Evolutionary conservation across 2,888 invertebrate genomes (phyloP), one percentile per base, ranked within the genome.

Genomic region (Stegana nigrithorax): DNA sequence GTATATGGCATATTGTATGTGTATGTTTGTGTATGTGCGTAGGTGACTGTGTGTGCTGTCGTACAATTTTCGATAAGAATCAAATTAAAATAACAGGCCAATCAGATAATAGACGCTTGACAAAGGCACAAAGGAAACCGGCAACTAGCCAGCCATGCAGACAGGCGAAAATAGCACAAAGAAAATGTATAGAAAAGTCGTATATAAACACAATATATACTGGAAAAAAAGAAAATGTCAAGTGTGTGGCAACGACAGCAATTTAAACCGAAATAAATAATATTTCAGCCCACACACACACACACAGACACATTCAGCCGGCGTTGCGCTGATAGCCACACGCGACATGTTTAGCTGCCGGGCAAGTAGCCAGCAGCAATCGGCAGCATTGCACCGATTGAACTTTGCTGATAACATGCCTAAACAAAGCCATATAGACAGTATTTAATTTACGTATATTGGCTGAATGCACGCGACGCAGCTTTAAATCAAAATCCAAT

Each of bases 41-140:
- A n/a, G n/a, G n/a, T n/a, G n/a, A n/a, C n/a, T n/a, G n/a, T n/a
- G n/a, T n/a, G n/a, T n/a, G n/a, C n/a, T n/a, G n/a, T n/a, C n/a
- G n/a, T n/a, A n/a, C n/a, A n/a, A n/a, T n/a, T n/a, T 45, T 5
- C n/a, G 50, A 50, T 50, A 50, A 25, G 26, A 1, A 26, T 29
- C 29, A 53, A 27, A 53, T 29, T 53, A 53, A 29, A 53, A 29
- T 29, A 29, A 8, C 4, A 14, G 6, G 27, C 29, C 29, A 29
- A 53, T 53, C 51, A 53, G 51, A 53, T 53, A 50, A 26, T n/a
- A 50, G 10, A n/a, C 44, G 19, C n/a, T 44, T 23, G 25, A 23
- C 8, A 47, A 47, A 12, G 2, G n/a, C 32, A 32, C 2, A 32
- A 32, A 3, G 32, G 10, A 32, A 32, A n/a, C n/a, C n/a, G n/a